These are phyloP conservation scores for Corella eumyota DNA, from an alignment of 23 tunicate genomes.

Conservation along the genomic window DNA sequence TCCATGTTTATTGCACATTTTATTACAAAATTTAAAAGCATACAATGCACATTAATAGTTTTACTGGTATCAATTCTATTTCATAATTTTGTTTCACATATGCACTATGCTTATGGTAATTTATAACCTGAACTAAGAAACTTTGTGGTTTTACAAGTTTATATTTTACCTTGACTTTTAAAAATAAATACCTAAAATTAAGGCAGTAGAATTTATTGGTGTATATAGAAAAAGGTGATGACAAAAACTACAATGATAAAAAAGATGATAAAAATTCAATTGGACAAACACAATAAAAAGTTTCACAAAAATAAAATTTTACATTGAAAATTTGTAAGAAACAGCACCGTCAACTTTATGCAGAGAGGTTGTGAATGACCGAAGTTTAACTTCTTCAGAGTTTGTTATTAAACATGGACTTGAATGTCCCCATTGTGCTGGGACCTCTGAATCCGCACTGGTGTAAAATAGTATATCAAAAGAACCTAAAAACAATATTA, in stretches of 20 bases:
- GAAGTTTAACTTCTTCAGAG: conserved; percentile 72
- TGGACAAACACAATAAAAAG: no score
- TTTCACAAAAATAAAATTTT: no score
- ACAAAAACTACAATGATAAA: no score
- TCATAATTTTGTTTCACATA: conserved; percentile 1
- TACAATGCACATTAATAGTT: neutral
- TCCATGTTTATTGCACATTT: conserved; percentile 18
- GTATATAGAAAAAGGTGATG: no score
- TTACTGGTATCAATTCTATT: neutral
- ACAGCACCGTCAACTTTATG: conserved; percentile 89
- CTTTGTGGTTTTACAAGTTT: no score
- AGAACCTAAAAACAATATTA: conserved; percentile 26
- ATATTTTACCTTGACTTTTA: no score
- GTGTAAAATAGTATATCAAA: conserved; percentile 86
- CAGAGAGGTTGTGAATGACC: conserved; percentile 78
- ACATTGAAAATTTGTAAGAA: conserved; percentile 84
- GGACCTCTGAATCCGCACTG: conserved; percentile 42
- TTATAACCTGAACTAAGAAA: no score
- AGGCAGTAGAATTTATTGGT: no score
- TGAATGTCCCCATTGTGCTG: conserved; percentile 72
- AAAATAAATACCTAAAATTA: no score
- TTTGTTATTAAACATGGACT: conserved; percentile 57
- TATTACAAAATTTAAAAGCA: neutral
- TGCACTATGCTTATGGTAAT: conserved; percentile 1
- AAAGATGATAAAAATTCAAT: no score